Conservation (phyloP, 2,797 vertebrate genomes). For the Euthynnus affinis region DNA sequence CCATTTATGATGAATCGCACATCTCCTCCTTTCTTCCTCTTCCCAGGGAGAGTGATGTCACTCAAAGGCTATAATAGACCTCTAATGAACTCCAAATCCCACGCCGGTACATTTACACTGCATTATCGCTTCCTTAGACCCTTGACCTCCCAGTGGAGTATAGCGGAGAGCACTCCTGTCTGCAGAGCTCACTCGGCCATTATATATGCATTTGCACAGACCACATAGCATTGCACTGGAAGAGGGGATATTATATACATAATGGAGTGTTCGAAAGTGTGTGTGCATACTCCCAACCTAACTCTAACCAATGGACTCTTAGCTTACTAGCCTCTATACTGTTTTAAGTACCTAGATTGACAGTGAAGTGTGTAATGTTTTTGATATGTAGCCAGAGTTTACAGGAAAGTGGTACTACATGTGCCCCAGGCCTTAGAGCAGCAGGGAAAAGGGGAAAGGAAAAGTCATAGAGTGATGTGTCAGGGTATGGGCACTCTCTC, state of each 20-base stretch:
- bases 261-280: slow-evolving; percentile 30
- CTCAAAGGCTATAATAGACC: slow-evolving; percentile 78
- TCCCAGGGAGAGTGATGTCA: slow-evolving; percentile 75
- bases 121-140: slow-evolving; percentile 79
- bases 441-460: slow-evolving; percentile 29
- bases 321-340: slow-evolving; percentile 21
- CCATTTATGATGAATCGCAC: slow-evolving; percentile 41
- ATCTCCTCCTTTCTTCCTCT: slow-evolving; percentile 40
- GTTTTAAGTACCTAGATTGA: slow-evolving; percentile 20
- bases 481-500: neutral
- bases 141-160: slow-evolving; percentile 74
- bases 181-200: slow-evolving; percentile 64
- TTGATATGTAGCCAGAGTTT: slow-evolving; percentile 25
- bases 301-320: slow-evolving; percentile 19
- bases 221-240: slow-evolving; percentile 13
- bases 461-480: slow-evolving; percentile 39
- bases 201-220: slow-evolving; percentile 62
- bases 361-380: slow-evolving; percentile 33
- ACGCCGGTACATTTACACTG: slow-evolving; percentile 76
- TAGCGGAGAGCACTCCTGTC: slow-evolving; percentile 59
- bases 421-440: slow-evolving; percentile 24
- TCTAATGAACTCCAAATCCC: slow-evolving; percentile 82
- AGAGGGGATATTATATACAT: slow-evolving; percentile 28
- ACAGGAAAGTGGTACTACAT: slow-evolving; percentile 35
- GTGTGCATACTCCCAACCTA: slow-evolving; percentile 12